A percentile compares a stretch with the other conserved stretches of the same genome.
These are phyloP conservation scores for Bolinopsis microptera DNA, from an alignment of 37 sponge, comb jelly and placozoan genomes.

Conservation along the genomic window DNA sequence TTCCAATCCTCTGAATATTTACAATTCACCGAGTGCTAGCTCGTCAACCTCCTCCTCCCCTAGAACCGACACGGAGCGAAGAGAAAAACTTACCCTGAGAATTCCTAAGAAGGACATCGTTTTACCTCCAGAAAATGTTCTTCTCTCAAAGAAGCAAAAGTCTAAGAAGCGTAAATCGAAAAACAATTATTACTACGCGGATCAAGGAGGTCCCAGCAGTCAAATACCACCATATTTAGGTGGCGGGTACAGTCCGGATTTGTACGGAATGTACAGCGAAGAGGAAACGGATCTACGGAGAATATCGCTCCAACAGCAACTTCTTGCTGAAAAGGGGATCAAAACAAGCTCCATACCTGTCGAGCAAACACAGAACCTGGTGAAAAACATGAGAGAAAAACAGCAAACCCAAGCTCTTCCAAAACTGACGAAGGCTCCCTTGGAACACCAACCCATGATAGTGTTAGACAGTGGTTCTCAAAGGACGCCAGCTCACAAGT, in stretches of 20 bases:
- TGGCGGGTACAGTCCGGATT: background rate
- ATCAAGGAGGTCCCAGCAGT: background rate
- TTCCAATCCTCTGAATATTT: background rate
- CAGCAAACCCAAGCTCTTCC: background rate
- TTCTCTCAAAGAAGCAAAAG: background rate
- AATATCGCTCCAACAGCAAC: constrained; percentile 46
- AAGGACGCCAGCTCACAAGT: background rate
- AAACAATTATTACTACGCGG: background rate
- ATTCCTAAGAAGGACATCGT: background rate
- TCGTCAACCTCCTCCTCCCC: background rate
- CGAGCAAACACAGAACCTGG: constrained; percentile 34
- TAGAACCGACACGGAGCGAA: background rate
- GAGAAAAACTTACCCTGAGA: background rate
- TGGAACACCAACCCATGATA: background rate
- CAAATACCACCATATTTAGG: background rate
- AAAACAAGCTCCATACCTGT: constrained; percentile 14
- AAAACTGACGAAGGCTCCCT: background rate
- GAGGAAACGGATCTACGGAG: constrained; percentile 23
- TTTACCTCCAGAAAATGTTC: background rate
- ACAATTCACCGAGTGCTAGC: constrained; percentile 18
- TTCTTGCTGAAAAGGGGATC: constrained; percentile 36
- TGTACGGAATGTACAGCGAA: constrained; percentile 5
- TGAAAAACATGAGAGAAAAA: constrained; percentile 46
- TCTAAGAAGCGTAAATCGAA: constrained; percentile 37
- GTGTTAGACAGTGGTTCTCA: constrained; percentile 35